phyloP scores from a whole-genome alignment of 1,140 invertebrate species.

The Tetramorium simillimum region DNA sequence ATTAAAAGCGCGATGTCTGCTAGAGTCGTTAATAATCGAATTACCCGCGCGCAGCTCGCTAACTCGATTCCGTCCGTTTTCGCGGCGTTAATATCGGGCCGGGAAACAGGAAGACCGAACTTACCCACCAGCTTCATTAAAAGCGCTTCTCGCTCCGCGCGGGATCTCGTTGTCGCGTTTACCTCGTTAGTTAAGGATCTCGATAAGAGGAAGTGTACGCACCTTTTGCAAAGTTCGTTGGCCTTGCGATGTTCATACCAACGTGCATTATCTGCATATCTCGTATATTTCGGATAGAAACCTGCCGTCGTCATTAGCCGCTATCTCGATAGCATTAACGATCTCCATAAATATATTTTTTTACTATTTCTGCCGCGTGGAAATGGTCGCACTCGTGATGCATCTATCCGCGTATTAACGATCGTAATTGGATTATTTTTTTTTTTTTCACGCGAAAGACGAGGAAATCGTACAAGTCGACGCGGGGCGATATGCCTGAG shows the following conservation, averaged over 20 bases:
- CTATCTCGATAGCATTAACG: background rate
- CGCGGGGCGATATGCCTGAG: slow-evolving; percentile 66
- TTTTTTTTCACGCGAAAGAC: slow-evolving; percentile 2
- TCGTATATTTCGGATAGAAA: slow-evolving; percentile 8
- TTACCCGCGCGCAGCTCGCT: slow-evolving; percentile 56
- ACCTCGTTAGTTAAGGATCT: slow-evolving; percentile 59
- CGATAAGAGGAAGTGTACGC: slow-evolving; percentile 36
- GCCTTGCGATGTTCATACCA: background rate
- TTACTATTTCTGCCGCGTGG: background rate
- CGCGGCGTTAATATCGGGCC: slow-evolving; percentile 73
- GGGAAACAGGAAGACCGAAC: slow-evolving; percentile 66
- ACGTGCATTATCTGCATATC: background rate
- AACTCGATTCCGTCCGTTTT: slow-evolving; percentile 72
- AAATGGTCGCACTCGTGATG: background rate
- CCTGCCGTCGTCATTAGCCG: background rate
- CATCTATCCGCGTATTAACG: slow-evolving; percentile 11
- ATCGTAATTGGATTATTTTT: slow-evolving; percentile 10
- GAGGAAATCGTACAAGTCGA: slow-evolving; percentile 7
- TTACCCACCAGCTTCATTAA: slow-evolving; percentile 73
- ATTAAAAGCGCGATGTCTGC: background rate
- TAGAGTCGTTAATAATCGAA: slow-evolving; percentile 63
- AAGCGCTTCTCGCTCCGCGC: slow-evolving; percentile 49
- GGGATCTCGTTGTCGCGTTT: slow-evolving; percentile 13
- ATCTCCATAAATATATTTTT: background rate
- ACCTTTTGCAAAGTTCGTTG: slow-evolving; percentile 17